Conservation (phyloP, 2,888 invertebrate genomes). For the Hydrotaea cyrtoneurina region DNA sequence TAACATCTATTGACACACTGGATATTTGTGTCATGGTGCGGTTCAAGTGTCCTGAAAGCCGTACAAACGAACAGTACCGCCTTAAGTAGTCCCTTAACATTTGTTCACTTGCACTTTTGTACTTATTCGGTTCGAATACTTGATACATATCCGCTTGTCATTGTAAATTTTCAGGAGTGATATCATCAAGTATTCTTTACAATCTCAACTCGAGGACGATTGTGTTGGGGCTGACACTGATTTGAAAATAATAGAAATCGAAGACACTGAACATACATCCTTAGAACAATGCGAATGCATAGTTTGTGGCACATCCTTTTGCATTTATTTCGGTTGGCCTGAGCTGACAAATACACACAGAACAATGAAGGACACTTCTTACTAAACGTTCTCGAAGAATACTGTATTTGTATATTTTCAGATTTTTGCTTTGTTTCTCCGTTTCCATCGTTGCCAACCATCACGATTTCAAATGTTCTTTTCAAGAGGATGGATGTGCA, state of each 20-base stretch:
- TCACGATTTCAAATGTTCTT: background rate
- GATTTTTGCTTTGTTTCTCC: background rate
- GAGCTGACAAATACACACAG: background rate
- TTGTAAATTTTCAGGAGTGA: no score
- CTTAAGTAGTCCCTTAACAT: conserved; percentile 20
- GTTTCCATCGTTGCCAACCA: background rate
- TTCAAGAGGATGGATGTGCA: background rate
- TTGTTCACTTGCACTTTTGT: background rate
- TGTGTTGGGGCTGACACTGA: background rate
- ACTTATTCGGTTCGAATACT: background rate
- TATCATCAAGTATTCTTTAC: background rate
- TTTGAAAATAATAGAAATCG: conserved; percentile 13
- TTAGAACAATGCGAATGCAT: conserved; percentile 24
- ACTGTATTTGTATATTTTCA: no score
- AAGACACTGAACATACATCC: background rate
- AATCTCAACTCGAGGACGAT: background rate
- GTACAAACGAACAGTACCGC: background rate
- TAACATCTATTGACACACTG: conserved; percentile 73
- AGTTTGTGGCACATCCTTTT: conserved; percentile 8
- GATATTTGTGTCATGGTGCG: conserved; percentile 38
- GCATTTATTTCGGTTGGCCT: background rate
- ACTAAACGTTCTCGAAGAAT: no score
- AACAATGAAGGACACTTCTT: conserved; percentile 5
- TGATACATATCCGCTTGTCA: background rate
- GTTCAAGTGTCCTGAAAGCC: conserved; percentile 35